These are phyloP conservation scores for Cynopterus brachyotis DNA, from an alignment of 2,113 vertebrate genomes.

Conservation along the genomic window DNA sequence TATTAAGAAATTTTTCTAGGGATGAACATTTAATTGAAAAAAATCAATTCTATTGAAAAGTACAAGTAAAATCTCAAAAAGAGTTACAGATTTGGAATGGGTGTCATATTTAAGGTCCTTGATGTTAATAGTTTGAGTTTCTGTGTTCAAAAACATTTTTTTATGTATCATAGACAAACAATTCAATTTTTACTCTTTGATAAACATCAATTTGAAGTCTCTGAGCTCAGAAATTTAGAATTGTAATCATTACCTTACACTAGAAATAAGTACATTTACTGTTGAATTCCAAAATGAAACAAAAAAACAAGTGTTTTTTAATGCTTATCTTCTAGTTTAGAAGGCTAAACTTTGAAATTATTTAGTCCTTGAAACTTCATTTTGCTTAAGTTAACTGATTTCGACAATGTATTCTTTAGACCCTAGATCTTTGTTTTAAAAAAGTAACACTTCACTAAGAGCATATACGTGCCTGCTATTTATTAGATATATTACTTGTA, in stretches of 20 bases:
- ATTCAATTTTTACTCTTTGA: not conserved
- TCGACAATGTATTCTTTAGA: not conserved
- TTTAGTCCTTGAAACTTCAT: not conserved
- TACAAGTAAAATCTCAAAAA: not conserved
- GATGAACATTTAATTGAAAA: not conserved
- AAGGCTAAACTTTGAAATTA: not conserved
- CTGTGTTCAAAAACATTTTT: not conserved
- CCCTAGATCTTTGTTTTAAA: not conserved
- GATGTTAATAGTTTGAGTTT: not conserved
- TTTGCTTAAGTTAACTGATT: not conserved
- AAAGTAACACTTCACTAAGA: not conserved
- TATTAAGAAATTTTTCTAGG: not conserved
- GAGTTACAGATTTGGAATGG: not conserved
- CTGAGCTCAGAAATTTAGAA: not conserved
- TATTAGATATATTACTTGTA: not conserved
- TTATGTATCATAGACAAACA: not conserved
- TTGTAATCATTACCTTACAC: not conserved
- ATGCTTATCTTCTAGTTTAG: not conserved
- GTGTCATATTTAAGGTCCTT: not conserved
- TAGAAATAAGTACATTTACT: not conserved
- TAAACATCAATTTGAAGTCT: not conserved
- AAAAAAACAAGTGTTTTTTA: not conserved
- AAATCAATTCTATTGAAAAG: not conserved
- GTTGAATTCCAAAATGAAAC: not conserved
- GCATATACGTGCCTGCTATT: not conserved